phyloP scores from a whole-genome alignment of 2,797 vertebrate species.

The Psittacula derbiana region DNA sequence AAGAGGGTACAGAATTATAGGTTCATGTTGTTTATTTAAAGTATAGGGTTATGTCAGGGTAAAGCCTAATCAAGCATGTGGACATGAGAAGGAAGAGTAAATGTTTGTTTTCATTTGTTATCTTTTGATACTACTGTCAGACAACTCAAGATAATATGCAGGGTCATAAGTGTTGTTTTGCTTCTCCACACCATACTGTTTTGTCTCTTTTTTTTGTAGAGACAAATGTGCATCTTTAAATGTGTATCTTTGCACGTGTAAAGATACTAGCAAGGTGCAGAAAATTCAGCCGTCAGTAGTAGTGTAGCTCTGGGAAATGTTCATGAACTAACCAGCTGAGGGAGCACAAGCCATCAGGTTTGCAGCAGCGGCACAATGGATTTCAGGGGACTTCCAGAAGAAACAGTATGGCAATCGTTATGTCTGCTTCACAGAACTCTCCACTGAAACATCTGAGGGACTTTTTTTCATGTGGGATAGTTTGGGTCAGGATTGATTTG shows the following conservation, averaged over 20 bases:
- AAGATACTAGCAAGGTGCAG: not conserved
- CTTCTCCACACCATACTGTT: fast-evolving
- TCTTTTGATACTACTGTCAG: not conserved
- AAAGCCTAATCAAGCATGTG: not conserved
- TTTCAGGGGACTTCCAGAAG: not conserved
- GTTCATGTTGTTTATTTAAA: not conserved
- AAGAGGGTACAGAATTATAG: not conserved
- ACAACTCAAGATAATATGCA: not conserved
- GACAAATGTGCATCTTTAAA: not conserved
- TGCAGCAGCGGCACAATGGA: not conserved
- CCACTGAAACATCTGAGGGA: not conserved
- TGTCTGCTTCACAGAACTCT: not conserved
- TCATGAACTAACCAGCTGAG: constrained; percentile 32
- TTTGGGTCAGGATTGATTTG: not conserved
- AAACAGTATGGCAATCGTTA: not conserved
- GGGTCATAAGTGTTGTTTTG: not conserved
- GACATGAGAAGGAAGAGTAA: not conserved
- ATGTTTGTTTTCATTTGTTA: not conserved
- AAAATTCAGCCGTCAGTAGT: not conserved
- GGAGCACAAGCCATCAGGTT: not conserved
- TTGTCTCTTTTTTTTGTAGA: not conserved
- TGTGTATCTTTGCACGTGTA: not conserved
- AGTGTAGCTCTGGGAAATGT: not conserved
- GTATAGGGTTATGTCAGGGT: not conserved
- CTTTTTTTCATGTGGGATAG: not conserved